Evolutionary conservation across 2,888 invertebrate species (phyloP).

Genomic region (Apantesis nais): DNA sequence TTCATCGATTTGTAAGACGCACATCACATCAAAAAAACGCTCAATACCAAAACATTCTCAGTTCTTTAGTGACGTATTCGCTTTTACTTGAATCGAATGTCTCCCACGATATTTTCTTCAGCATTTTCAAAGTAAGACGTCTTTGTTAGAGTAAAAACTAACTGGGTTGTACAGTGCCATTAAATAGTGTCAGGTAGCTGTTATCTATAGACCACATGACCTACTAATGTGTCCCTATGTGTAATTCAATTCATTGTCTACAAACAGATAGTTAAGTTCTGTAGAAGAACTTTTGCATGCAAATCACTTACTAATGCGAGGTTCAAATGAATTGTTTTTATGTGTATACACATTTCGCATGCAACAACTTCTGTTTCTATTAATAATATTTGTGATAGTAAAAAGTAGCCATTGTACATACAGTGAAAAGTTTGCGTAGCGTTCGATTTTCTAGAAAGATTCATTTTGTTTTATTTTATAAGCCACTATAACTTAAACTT

Average conservation of each 20-base stretch:
- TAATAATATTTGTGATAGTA: no score
- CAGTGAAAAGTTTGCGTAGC: no score
- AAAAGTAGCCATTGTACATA: no score
- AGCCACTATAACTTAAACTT: no score
- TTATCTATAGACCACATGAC: not conserved
- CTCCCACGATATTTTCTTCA: not conserved
- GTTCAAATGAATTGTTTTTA: not conserved
- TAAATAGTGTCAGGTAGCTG: not conserved
- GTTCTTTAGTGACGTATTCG: not conserved
- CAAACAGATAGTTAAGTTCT: not conserved
- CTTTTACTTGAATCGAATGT: not conserved
- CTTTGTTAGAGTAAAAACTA: not conserved
- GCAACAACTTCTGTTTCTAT: not conserved
- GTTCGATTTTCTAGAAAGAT: no score
- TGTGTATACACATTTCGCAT: not conserved
- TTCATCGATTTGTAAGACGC: no score
- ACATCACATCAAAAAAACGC: no score
- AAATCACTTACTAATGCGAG: not conserved
- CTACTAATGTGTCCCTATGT: not conserved
- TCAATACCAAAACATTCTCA: not conserved
- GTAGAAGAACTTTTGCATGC: not conserved
- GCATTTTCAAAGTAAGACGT: not conserved
- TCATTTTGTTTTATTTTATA: no score
- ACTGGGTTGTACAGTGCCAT: not conserved
- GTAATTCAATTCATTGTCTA: not conserved